These are phyloP conservation scores for Diarsia rubi DNA, from an alignment of 2,888 invertebrate species.

Conservation along the genomic window DNA sequence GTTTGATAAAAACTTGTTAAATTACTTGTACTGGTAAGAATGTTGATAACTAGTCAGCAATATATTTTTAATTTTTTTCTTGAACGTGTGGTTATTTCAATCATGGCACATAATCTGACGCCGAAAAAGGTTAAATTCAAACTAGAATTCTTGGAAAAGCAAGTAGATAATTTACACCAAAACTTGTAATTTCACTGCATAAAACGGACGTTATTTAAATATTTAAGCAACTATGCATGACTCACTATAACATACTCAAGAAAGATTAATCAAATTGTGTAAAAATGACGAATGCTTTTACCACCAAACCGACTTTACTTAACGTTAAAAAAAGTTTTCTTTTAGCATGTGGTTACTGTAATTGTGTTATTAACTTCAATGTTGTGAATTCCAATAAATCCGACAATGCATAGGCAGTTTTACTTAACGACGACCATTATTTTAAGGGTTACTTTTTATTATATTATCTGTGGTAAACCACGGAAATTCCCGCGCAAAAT, in stretches of 20 bases:
- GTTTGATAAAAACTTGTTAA: slow-evolving; percentile 25
- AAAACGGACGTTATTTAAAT: slow-evolving; percentile 45
- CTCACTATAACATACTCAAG: slow-evolving; percentile 36
- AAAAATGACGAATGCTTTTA: slow-evolving; percentile 48
- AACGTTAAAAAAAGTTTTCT: slow-evolving; percentile 56
- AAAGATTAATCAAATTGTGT: slow-evolving; percentile 44
- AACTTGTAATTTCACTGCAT: slow-evolving; percentile 10
- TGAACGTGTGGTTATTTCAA: neutral
- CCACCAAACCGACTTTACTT: slow-evolving; percentile 54
- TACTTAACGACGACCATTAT: slow-evolving; percentile 79
- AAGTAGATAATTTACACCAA: slow-evolving; percentile 1
- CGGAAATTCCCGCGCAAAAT: slow-evolving; percentile 62
- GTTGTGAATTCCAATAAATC: slow-evolving; percentile 74
- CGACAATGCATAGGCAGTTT: slow-evolving; percentile 81
- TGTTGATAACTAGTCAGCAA: neutral
- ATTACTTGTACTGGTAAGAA: neutral
- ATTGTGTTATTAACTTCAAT: slow-evolving; percentile 70
- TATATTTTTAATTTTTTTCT: neutral
- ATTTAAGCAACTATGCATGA: slow-evolving; percentile 42
- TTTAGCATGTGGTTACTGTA: slow-evolving; percentile 67
- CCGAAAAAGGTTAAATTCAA: neutral
- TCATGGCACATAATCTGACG: neutral
- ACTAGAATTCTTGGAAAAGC: neutral
- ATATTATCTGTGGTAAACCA: slow-evolving; percentile 86
- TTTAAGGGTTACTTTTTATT: slow-evolving; percentile 76